Evolutionary conservation across 2,113 vertebrate genomes (phyloP).

Genomic region (Oncorhynchus masou): DNA sequence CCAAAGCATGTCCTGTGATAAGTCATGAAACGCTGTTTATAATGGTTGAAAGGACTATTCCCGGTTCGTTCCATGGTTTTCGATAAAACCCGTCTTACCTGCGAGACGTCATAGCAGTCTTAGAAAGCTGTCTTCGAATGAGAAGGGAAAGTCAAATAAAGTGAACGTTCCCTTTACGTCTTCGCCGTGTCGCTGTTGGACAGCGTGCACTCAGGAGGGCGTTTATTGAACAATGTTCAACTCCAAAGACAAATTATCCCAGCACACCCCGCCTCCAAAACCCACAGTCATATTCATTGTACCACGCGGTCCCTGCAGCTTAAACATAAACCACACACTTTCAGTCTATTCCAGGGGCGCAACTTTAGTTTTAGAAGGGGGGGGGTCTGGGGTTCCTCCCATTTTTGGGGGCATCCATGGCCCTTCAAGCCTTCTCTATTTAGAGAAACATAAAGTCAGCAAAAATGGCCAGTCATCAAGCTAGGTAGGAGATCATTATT

Average conservation of each 20-base stretch:
- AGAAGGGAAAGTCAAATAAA: conserved; percentile 31
- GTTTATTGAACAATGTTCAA: conserved; percentile 33
- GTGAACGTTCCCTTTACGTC: conserved; percentile 26
- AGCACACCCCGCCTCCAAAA: conserved; percentile 30
- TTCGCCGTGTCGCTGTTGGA: conserved; percentile 15
- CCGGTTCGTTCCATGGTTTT: neutral
- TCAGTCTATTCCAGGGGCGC: too few relatives aligned
- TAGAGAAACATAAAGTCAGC: too few relatives aligned
- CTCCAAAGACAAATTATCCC: conserved; percentile 17
- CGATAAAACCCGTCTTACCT: conserved; percentile 67
- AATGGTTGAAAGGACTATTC: neutral
- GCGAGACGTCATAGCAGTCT: conserved; percentile 83
- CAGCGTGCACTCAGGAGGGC: conserved; percentile 28
- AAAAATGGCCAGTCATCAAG: too few relatives aligned
- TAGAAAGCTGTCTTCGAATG: conserved; percentile 50
- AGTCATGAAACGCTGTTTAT: neutral
- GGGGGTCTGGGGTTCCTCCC: too few relatives aligned
- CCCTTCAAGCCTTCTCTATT: too few relatives aligned
- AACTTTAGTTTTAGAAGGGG: too few relatives aligned
- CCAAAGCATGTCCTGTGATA: neutral
- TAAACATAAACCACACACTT: neutral
- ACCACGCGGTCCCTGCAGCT: neutral
- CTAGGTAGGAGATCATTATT: too few relatives aligned
- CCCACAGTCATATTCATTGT: conserved; percentile 4
- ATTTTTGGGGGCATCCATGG: too few relatives aligned